phyloP scores from a whole-genome alignment of 2,797 vertebrate species.

The Xiphophorus birchmanni region DNA sequence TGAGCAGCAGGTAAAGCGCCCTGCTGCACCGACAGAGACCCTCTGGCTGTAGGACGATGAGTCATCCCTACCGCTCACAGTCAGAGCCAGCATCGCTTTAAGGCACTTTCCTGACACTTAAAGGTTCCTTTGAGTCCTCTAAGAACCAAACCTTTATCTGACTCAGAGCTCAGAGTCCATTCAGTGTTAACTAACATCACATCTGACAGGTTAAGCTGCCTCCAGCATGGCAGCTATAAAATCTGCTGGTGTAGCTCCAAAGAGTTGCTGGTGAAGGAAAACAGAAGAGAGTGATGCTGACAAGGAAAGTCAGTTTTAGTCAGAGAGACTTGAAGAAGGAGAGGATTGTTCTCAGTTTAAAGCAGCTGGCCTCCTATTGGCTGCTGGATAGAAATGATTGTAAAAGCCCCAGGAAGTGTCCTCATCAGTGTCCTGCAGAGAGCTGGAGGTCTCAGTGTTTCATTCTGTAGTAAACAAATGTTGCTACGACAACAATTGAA shows the following conservation, averaged over 20 bases:
- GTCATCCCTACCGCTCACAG: neutral
- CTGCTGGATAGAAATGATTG: conserved; percentile 25
- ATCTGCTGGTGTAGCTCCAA: neutral
- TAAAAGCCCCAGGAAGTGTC: conserved; percentile 11
- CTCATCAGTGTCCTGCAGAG: conserved; percentile 1
- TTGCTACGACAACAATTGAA: conserved; percentile 67
- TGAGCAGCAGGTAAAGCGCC: neutral
- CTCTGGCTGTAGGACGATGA: neutral
- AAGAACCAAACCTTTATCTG: neutral
- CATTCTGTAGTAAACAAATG: conserved; percentile 76
- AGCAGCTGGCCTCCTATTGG: conserved; percentile 3
- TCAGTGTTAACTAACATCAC: neutral
- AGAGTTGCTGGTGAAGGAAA: neutral
- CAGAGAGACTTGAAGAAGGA: conserved; percentile 35
- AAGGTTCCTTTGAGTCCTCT: neutral
- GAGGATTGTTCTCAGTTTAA: neutral
- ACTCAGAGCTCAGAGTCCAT: neutral
- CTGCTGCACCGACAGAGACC: neutral
- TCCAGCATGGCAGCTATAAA: neutral
- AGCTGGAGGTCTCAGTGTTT: conserved; percentile 59
- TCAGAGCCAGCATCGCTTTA: neutral
- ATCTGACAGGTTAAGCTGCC: neutral
- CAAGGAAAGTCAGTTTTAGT: neutral
- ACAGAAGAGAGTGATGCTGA: neutral
- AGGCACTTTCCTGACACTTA: neutral